Evolutionary conservation across 1,140 invertebrate genomes (phyloP).

Genomic region (Microplitis mediator): DNA sequence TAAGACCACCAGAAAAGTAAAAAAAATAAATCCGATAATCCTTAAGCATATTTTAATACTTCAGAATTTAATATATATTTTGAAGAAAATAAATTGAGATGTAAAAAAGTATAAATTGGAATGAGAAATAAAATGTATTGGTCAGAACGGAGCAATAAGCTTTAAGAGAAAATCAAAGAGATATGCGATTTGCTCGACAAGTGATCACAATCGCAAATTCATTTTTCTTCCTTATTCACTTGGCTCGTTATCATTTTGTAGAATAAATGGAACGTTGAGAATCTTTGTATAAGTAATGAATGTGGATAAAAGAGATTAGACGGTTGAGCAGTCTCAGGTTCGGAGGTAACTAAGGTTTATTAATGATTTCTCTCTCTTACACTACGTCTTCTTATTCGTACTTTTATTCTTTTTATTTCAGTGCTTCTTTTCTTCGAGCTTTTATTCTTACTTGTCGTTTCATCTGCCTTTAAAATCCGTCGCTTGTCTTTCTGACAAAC

Average conservation of each 20-base stretch:
- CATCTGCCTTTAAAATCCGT: constrained; percentile 8
- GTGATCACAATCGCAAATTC: constrained; percentile 6
- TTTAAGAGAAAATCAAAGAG: neutral
- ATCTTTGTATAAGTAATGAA: constrained; percentile 47
- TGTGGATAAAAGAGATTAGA: constrained; percentile 55
- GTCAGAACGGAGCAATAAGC: neutral
- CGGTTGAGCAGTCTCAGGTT: constrained; percentile 41
- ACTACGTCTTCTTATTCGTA: constrained; percentile 1
- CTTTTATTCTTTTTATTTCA: too few species aligned
- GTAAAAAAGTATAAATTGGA: neutral
- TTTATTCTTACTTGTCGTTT: constrained; percentile 21
- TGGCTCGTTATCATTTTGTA: neutral
- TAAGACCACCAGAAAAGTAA: neutral
- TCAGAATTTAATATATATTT: neutral
- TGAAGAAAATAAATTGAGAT: neutral
- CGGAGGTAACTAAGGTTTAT: constrained; percentile 47
- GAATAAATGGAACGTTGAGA: constrained; percentile 35
- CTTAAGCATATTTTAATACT: neutral
- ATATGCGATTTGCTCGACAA: constrained; percentile 14
- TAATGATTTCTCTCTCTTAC: constrained; percentile 39
- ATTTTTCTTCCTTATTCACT: constrained; percentile 16
- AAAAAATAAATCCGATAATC: constrained; percentile 3
- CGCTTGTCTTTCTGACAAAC: constrained; percentile 22
- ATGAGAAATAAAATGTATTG: neutral
- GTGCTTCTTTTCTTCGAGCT: constrained; percentile 9